A percentile compares a stretch with the other conserved stretches of the same genome.
Evolutionary conservation across 1,140 invertebrate species (phyloP).

Genomic region (Scylla paramamosain): DNA sequence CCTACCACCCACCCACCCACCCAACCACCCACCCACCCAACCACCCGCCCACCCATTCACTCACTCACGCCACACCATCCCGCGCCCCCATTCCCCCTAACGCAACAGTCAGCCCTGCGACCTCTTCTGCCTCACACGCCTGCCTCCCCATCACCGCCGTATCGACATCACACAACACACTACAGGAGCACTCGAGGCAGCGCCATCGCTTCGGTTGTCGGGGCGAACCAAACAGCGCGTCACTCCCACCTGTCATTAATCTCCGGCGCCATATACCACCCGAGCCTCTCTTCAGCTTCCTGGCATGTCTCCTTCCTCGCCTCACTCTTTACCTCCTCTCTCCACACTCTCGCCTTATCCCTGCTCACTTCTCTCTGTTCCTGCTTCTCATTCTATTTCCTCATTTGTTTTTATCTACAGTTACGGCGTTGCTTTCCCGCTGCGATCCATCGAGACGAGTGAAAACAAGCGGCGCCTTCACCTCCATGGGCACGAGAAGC

Average conservation of each 20-base stretch:
- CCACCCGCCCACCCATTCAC: background rate
- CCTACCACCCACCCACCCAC: background rate
- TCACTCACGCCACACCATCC: background rate
- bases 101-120: background rate
- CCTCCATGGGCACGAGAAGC: background rate
- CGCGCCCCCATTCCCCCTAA: background rate
- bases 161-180: slow-evolving; percentile 12
- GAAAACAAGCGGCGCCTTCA: background rate
- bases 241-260: slow-evolving; percentile 38
- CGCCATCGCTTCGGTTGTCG: slow-evolving; percentile 29
- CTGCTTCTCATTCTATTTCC: background rate
- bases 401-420: background rate
- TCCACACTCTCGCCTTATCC: background rate
- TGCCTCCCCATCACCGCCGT: background rate
- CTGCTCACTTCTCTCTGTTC: background rate
- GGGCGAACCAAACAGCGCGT: background rate
- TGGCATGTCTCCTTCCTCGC: background rate
- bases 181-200: background rate
- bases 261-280: slow-evolving; percentile 49
- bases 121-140: background rate
- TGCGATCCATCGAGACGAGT: slow-evolving; percentile 7
- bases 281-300: background rate
- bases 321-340: slow-evolving; percentile 25
- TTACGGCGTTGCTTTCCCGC: background rate
- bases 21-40: background rate